phyloP scores from a whole-genome alignment of 2,888 invertebrate genomes.

The Neoascia interrupta region DNA sequence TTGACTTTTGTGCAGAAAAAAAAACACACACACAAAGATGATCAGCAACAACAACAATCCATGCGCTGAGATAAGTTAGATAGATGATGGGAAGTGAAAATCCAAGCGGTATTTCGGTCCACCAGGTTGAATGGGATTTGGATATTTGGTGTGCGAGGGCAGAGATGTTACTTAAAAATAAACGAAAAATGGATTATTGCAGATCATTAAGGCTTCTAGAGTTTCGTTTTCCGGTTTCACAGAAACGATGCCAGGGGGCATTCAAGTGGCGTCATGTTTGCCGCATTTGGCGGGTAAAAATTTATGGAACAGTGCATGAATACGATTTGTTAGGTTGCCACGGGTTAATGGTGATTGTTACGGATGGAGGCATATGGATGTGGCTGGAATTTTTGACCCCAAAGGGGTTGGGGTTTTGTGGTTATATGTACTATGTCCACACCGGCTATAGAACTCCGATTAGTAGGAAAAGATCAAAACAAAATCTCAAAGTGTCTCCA shows the following conservation, averaged over 20 bases:
- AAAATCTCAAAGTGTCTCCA: no score
- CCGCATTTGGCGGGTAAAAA: no score
- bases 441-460: no score
- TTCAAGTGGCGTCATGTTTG: slow-evolving; percentile 35
- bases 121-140: no score
- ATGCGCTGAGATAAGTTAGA: slow-evolving; percentile 43
- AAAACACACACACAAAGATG: slow-evolving; percentile 1
- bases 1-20: slow-evolving; percentile 48
- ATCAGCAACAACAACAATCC: slow-evolving; percentile 14
- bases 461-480: no score
- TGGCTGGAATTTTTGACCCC: no score
- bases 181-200: slow-evolving; percentile 49
- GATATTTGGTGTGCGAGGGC: slow-evolving; percentile 1
- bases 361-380: no score
- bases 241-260: slow-evolving; percentile 28
- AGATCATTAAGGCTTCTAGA: slow-evolving; percentile 49
- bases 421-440: no score
- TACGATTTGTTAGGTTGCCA: no score
- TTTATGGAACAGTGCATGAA: no score
- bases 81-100: slow-evolving; percentile 65
- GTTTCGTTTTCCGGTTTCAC: slow-evolving; percentile 26
- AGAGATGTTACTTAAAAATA: slow-evolving; percentile 26
- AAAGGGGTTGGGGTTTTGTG: no score
- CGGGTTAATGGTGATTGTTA: no score
- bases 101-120: slow-evolving; percentile 34